Evolutionary conservation across 2,888 invertebrate species (phyloP).

Genomic region (Drepana falcataria): DNA sequence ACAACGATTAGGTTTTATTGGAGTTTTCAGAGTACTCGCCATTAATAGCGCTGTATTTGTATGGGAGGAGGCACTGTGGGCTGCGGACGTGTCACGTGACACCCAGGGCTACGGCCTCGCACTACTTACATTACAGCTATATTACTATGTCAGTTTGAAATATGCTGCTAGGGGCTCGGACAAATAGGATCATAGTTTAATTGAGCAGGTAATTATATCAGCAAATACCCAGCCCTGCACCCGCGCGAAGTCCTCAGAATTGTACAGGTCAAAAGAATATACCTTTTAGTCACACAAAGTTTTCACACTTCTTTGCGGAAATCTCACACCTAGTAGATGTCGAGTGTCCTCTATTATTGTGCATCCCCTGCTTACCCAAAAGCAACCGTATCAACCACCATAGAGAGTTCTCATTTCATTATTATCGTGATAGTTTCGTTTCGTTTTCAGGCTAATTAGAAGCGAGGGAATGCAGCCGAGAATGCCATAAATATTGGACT

Average conservation of each 20-base stretch:
- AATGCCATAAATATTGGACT: slow-evolving; percentile 38
- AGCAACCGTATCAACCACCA: slow-evolving; percentile 24
- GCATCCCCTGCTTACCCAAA: slow-evolving; percentile 14
- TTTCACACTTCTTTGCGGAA: slow-evolving; percentile 39
- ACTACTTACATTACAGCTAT: too few relatives aligned
- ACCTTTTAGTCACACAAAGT: slow-evolving; percentile 29
- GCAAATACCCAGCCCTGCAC: too few relatives aligned
- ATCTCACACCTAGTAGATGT: slow-evolving; percentile 58
- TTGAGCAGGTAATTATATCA: too few relatives aligned
- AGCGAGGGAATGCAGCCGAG: slow-evolving; percentile 38
- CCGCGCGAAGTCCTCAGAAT: background rate
- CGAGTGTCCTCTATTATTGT: slow-evolving; percentile 71
- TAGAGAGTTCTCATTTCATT: slow-evolving; percentile 27
- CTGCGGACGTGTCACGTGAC: background rate
- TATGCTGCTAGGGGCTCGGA: too few relatives aligned
- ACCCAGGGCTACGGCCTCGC: too few relatives aligned
- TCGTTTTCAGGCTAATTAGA: slow-evolving; percentile 74
- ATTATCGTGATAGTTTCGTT: slow-evolving; percentile 36
- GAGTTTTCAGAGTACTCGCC: slow-evolving; percentile 45
- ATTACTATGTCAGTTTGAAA: too few relatives aligned
- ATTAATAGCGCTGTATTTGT: slow-evolving; percentile 23
- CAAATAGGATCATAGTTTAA: too few relatives aligned
- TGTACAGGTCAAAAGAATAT: slow-evolving; percentile 10
- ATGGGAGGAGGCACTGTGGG: background rate
- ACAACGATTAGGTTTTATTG: slow-evolving; percentile 56